Evolutionary conservation across 2,888 invertebrate genomes (phyloP).

Genomic region (Sinhomidia bicolor): DNA sequence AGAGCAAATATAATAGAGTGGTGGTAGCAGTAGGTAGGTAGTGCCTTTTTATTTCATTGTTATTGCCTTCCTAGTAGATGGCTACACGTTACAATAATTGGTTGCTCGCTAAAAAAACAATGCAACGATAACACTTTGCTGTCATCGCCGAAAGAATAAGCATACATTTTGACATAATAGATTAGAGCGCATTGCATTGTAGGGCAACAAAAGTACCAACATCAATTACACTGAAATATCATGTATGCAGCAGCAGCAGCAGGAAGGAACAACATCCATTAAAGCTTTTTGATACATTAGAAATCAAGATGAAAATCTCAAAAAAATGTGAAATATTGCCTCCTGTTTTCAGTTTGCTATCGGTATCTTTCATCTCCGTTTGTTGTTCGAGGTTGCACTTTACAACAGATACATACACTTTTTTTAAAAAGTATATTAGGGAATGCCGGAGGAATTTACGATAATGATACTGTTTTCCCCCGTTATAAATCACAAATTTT

Average conservation of each 20-base stretch:
- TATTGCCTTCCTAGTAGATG: too few species aligned
- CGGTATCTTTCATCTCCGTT: neutral
- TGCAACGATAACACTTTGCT: neutral
- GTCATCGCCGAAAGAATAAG: neutral
- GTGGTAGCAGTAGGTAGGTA: neutral
- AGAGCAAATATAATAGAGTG: too few species aligned
- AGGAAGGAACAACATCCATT: too few species aligned
- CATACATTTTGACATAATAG: constrained; percentile 12
- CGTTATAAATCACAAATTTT: constrained; percentile 23
- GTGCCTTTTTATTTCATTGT: neutral
- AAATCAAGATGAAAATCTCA: neutral
- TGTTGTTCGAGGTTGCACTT: neutral
- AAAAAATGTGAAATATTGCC: constrained; percentile 30
- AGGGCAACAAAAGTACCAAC: neutral
- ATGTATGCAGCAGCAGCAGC: neutral
- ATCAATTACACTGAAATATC: neutral
- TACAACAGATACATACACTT: neutral
- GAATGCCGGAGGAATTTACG: neutral
- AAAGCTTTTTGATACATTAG: neutral
- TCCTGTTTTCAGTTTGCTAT: constrained; percentile 3
- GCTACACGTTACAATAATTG: neutral
- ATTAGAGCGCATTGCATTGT: too few species aligned
- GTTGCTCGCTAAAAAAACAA: neutral
- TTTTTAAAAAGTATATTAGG: neutral
- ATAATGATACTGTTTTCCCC: constrained; percentile 6